Evolutionary conservation across 2,888 invertebrate species (phyloP).

Genomic region (Hirtodrosophila confusa): DNA sequence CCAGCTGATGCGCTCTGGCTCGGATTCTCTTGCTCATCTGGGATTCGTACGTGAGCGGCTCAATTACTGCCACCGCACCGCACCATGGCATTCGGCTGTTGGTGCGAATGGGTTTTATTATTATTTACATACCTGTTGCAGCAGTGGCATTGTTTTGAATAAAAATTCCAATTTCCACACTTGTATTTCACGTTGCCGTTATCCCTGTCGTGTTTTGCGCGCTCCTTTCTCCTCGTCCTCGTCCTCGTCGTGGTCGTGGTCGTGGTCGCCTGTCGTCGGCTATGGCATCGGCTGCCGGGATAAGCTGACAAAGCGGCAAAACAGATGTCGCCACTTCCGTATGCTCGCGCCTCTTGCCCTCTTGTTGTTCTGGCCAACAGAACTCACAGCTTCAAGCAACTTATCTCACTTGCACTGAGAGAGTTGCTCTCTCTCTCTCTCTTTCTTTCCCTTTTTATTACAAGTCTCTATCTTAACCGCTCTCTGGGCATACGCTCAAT

Average conservation of each 20-base stretch:
- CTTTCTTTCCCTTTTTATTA: background rate
- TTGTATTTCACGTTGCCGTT: constrained; percentile 74
- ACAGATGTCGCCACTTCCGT: constrained; percentile 78
- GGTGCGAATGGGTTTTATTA: constrained; percentile 80
- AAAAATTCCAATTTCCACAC: constrained; percentile 83
- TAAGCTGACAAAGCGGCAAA: constrained; percentile 76
- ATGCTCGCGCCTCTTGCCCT: constrained; percentile 38
- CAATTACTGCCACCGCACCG: constrained; percentile 55
- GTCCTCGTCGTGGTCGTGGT: constrained; percentile 30
- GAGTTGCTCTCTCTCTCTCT: constrained; percentile 21
- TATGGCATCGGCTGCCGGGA: constrained; percentile 63
- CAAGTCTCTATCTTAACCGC: constrained; percentile 5
- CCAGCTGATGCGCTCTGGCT: constrained; percentile 52
- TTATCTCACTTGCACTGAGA: constrained; percentile 6
- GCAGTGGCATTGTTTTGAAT: constrained; percentile 84
- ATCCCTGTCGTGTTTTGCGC: constrained; percentile 36
- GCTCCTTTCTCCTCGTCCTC: constrained; percentile 24
- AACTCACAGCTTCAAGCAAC: constrained; percentile 34
- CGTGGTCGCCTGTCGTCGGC: constrained; percentile 53
- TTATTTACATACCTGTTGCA: constrained; percentile 84
- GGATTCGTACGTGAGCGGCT: constrained; percentile 70
- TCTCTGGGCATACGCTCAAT: constrained; percentile 45
- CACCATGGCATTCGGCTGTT: constrained; percentile 50
- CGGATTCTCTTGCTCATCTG: constrained; percentile 40
- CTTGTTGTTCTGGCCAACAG: constrained; percentile 36